Conservation (phyloP, 2,113 vertebrate genomes). For the Orcinus orca region DNA sequence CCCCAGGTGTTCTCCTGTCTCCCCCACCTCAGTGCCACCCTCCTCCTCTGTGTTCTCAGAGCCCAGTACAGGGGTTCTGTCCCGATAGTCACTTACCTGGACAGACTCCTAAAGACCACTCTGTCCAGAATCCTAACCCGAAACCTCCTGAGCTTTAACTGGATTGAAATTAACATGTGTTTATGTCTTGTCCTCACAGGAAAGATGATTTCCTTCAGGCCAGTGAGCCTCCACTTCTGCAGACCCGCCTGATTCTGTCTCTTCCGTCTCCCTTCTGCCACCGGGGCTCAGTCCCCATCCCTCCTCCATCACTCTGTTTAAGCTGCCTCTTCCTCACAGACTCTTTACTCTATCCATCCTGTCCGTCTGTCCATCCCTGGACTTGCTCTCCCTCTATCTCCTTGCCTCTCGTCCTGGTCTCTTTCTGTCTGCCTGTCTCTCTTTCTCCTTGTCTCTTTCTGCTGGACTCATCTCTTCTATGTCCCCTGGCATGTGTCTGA, state of each 20-base stretch:
- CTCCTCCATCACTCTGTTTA: neutral
- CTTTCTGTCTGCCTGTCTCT: neutral
- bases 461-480: neutral
- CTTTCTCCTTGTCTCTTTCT: neutral
- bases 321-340: neutral
- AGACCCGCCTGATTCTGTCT: neutral
- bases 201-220: neutral
- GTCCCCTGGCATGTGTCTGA: neutral
- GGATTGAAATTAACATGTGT: neutral
- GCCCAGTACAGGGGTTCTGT: neutral
- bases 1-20: neutral
- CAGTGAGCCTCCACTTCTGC: neutral
- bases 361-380: neutral
- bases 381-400: neutral
- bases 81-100: neutral
- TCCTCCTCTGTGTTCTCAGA: neutral
- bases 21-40: too few species aligned
- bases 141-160: neutral
- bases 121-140: neutral
- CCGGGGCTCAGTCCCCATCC: neutral
- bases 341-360: neutral
- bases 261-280: too few species aligned
- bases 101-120: neutral
- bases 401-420: neutral
- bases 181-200: neutral